These are phyloP conservation scores for Gandaritis pyraliata DNA, from an alignment of 2,888 invertebrate genomes.

Conservation along the genomic window DNA sequence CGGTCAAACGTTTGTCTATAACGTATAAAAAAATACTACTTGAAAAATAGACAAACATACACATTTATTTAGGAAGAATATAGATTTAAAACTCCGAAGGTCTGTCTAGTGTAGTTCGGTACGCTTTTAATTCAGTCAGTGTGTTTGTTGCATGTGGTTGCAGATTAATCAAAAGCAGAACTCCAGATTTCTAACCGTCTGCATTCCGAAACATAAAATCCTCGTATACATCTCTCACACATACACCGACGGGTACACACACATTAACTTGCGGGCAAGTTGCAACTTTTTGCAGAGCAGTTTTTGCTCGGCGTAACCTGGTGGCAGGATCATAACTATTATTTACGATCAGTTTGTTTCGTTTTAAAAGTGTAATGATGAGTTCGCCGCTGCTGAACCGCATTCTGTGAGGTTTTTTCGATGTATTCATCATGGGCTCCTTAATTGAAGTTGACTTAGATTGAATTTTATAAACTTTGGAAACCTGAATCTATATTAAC, in stretches of 20 bases:
- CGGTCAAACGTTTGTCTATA: too few species aligned
- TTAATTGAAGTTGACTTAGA: conserved; percentile 28
- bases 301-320: conserved; percentile 68
- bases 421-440: conserved; percentile 28
- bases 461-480: conserved; percentile 25
- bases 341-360: conserved; percentile 73
- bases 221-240: conserved; percentile 24
- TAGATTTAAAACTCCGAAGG: too few species aligned
- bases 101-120: too few species aligned
- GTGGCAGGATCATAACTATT: conserved; percentile 72
- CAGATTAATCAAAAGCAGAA: not conserved
- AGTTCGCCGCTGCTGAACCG: conserved; percentile 47
- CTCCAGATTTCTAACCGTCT: conserved; percentile 15
- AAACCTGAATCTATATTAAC: not conserved
- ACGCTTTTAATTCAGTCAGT: not conserved
- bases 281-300: conserved; percentile 55
- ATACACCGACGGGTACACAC: conserved; percentile 22
- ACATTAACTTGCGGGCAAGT: conserved; percentile 24
- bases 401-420: conserved; percentile 35
- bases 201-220: conserved; percentile 30
- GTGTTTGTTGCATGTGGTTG: not conserved
- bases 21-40: too few species aligned
- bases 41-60: too few species aligned
- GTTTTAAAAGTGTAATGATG: conserved; percentile 72
- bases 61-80: too few species aligned